Percentiles rank a stretch among this genome's conserved stretches.
These are phyloP conservation scores for Actinostola sp. DNA, from an alignment of 92 coral and sea anemone species.

Conservation along the genomic window DNA sequence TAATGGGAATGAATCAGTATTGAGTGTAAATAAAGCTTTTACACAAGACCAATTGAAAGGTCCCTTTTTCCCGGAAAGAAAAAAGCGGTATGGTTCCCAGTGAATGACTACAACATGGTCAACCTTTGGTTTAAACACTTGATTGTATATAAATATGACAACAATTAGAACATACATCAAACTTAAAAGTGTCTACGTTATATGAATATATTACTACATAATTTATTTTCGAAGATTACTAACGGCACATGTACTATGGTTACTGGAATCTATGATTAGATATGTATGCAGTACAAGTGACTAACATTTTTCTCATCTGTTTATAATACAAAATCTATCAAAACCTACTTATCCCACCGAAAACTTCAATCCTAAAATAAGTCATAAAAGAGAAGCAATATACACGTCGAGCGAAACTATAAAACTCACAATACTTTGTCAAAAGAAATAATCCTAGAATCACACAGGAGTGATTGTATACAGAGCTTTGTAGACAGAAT, in stretches of 20 bases:
- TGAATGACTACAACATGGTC: background rate
- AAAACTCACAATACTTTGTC: too few relatives aligned
- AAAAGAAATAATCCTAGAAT: too few relatives aligned
- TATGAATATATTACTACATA: background rate
- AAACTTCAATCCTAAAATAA: background rate
- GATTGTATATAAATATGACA: slow-evolving; percentile 14
- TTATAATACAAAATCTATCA: slow-evolving; percentile 9
- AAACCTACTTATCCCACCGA: slow-evolving; percentile 4
- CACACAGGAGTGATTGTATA: too few relatives aligned
- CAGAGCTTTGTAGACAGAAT: too few relatives aligned
- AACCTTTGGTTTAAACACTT: slow-evolving; percentile 3
- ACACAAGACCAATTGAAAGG: too few relatives aligned
- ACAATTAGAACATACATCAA: background rate
- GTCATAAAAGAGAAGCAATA: background rate
- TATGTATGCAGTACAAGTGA: background rate
- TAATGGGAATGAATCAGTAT: too few relatives aligned
- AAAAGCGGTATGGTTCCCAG: background rate
- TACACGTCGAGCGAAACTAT: too few relatives aligned
- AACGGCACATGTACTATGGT: too few relatives aligned
- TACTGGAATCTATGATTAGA: background rate
- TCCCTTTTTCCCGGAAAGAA: too few relatives aligned
- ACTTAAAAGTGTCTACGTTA: background rate
- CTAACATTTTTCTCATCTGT: background rate
- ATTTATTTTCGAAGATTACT: too few relatives aligned
- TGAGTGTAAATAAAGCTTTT: too few relatives aligned